Evolutionary conservation across 2,888 invertebrate species (phyloP).

Genomic region (Suillia variegata): DNA sequence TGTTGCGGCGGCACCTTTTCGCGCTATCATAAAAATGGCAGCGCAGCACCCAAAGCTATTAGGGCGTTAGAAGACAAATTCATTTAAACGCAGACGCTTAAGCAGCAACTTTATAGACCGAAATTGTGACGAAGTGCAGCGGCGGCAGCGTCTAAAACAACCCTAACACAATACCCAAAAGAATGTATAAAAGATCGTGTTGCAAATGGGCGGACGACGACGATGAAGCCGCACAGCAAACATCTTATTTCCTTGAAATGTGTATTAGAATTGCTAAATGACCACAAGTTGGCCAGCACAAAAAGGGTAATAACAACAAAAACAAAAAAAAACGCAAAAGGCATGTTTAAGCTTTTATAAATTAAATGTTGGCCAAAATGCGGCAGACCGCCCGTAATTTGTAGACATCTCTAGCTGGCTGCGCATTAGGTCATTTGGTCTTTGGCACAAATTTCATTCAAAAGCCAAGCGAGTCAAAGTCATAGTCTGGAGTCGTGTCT

Average conservation of each 20-base stretch:
- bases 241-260: conserved; percentile 25
- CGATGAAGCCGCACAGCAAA: conserved; percentile 7
- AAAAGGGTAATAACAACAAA: neutral
- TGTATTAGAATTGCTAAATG: conserved; percentile 50
- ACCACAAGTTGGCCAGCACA: conserved; percentile 17
- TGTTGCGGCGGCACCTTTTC: neutral
- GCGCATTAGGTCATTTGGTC: conserved; percentile 54
- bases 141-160: conserved; percentile 22
- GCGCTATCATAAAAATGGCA: conserved; percentile 10
- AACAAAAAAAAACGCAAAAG: conserved; percentile 15
- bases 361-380: neutral
- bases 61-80: conserved; percentile 54
- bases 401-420: conserved; percentile 5
- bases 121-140: conserved; percentile 26
- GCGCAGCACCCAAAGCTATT: conserved; percentile 14
- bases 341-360: conserved; percentile 38
- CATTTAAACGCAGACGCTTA: conserved; percentile 41
- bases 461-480: neutral
- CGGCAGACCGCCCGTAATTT: conserved; percentile 14
- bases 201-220: conserved; percentile 34
- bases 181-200: conserved; percentile 31
- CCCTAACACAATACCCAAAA: conserved; percentile 11
- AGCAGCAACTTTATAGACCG: conserved; percentile 54
- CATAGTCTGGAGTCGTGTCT: conserved; percentile 7
- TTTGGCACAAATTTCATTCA: conserved; percentile 23